Evolutionary conservation across 2,113 vertebrate species (phyloP).

Genomic region (Jaculus jaculus): DNA sequence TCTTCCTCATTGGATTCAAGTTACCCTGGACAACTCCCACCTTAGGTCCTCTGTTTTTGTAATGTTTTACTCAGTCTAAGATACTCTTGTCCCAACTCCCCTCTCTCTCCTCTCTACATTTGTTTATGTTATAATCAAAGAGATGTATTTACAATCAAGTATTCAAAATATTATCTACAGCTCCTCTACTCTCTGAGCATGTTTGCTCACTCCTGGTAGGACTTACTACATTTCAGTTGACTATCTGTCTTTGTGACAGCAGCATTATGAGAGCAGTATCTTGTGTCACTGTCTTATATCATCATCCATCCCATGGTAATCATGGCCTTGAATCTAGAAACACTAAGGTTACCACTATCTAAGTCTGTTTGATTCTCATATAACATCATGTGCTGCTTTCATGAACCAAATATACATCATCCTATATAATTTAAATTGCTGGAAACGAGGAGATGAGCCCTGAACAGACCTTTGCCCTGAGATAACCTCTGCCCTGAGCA

Average conservation of each 20-base stretch:
- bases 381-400: not conserved
- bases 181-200: not conserved
- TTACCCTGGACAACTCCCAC: not conserved
- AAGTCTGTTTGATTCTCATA: not conserved
- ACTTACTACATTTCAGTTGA: not conserved
- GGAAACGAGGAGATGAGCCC: no score
- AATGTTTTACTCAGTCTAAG: not conserved
- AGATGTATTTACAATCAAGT: not conserved
- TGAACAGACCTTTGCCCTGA: no score
- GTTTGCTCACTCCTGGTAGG: not conserved
- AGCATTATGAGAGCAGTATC: not conserved
- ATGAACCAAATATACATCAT: not conserved
- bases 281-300: not conserved
- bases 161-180: not conserved
- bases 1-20: not conserved
- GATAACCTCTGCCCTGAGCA: no score
- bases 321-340: no score
- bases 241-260: not conserved
- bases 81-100: not conserved
- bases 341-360: not conserved
- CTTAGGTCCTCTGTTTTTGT: not conserved
- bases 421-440: not conserved
- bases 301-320: not conserved
- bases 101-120: not conserved
- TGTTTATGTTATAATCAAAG: not conserved